Evolutionary conservation across 2,888 invertebrate species (phyloP), one percentile per base, ranked within the genome.

Genomic region (Muscina levida): DNA sequence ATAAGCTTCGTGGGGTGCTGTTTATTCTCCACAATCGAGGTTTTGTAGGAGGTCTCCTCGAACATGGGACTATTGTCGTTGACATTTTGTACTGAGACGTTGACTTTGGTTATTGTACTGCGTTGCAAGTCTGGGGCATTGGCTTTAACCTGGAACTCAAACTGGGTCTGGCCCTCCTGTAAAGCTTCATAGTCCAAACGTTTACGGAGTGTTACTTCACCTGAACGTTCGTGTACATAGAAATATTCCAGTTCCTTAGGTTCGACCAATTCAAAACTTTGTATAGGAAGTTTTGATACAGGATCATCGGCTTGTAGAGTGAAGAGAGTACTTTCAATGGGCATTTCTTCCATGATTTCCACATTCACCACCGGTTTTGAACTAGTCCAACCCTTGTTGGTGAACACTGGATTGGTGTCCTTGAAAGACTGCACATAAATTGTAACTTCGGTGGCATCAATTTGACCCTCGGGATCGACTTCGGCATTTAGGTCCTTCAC

Each of bases 41-140:
- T 93, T 87, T 93, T 94, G 85, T 95, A 96, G 1, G 93, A 93
- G 83, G 92, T 92, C 84, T 93, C 92, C 70, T 92, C 92, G 87
- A 96, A 96, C 59, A 92, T 90, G 0, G 96, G 96, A 78, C 92
- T 92, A 87, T 96, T 95, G 85, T 96, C 96, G 86, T 96, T 96
- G 0, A 94, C 92, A 87, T 96, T 96, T 67, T 93, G 91, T 0
- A 96, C 93, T 82, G 93, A 93, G 24, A 96, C 92, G 51, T 93
- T 92, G 0, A 96, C 92, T 81, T 93, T 93, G 0, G 95, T 95
- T 68, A 93, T 92, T 51, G 94, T 94, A 86, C 93, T 92, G 79
- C 93, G 87, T 13, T 87, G 87, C 0, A 87, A 87, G 79, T 90
- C 90, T 0, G 86, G 86, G 13, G 87, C 87, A 15, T 85, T 92